Conservation (phyloP, 2,797 vertebrate genomes). For the Sternarchorhynchus goeldii region DNA sequence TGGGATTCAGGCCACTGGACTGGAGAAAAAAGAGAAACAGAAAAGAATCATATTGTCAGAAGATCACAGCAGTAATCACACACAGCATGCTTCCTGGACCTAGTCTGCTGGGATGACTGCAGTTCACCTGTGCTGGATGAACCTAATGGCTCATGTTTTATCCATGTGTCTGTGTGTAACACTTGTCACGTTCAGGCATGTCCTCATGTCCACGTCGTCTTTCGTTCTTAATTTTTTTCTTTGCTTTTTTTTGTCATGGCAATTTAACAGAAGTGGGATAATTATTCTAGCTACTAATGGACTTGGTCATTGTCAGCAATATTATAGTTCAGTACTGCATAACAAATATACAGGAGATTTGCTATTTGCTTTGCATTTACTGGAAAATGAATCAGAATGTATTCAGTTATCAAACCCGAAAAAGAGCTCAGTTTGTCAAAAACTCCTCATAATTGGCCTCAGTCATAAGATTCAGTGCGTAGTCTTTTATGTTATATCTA, state of each 20-base stretch:
- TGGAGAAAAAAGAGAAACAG: not conserved
- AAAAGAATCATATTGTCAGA: not conserved
- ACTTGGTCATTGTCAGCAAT: conserved; percentile 26
- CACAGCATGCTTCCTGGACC: not conserved
- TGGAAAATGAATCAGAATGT: not conserved
- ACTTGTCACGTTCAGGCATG: conserved; percentile 1
- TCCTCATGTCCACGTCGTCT: conserved; percentile 12
- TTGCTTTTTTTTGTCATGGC: conserved; percentile 34
- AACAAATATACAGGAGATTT: conserved; percentile 5
- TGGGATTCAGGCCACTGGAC: not conserved
- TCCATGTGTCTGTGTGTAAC: conserved; percentile 50
- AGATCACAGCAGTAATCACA: not conserved
- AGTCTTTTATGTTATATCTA: no score
- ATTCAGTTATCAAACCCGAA: no score
- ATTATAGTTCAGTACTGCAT: not conserved
- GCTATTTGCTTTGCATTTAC: not conserved
- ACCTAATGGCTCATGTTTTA: conserved; percentile 64
- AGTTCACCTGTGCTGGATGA: conserved; percentile 57
- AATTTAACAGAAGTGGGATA: conserved; percentile 33
- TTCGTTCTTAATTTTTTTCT: conserved; percentile 28
- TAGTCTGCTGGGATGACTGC: conserved; percentile 8
- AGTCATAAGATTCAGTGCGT: no score
- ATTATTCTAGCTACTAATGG: conserved; percentile 2
- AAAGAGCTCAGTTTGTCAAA: no score
- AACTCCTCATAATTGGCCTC: no score